Conservation (phyloP, 1,140 invertebrate genomes). For the Bemisia tabaci region DNA sequence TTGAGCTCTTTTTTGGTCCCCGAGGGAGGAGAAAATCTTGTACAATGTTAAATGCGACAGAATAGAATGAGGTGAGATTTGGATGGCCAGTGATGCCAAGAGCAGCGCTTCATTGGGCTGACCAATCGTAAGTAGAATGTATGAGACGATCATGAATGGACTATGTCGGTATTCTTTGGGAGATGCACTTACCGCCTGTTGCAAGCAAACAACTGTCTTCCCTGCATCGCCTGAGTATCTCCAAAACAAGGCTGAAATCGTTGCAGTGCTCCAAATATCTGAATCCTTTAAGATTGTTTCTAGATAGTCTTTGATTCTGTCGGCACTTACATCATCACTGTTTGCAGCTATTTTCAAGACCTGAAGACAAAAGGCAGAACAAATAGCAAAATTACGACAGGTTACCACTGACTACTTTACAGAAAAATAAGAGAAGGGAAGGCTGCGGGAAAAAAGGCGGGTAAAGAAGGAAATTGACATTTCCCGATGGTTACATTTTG, state of each 20-base stretch:
- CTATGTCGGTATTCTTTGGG: background rate
- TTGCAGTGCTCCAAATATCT: background rate
- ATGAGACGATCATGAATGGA: background rate
- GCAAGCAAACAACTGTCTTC: background rate
- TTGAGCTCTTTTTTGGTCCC: background rate
- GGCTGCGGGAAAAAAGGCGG: too few relatives aligned
- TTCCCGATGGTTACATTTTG: too few relatives aligned
- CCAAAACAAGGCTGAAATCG: background rate
- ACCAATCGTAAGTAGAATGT: background rate
- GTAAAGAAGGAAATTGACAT: too few relatives aligned
- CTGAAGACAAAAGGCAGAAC: background rate
- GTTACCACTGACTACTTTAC: too few relatives aligned
- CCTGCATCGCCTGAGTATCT: background rate
- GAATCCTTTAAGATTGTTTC: background rate
- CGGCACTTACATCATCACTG: background rate
- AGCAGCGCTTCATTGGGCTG: background rate
- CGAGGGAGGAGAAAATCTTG: background rate
- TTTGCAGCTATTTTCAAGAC: background rate
- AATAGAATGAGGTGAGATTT: background rate
- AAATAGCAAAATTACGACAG: background rate
- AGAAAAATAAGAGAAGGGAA: too few relatives aligned
- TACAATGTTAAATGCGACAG: background rate
- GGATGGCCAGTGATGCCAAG: background rate
- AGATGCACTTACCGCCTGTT: background rate
- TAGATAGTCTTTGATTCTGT: background rate